Evolutionary conservation across 2,888 invertebrate genomes (phyloP), one percentile per base, ranked within the genome.

Genomic region (Drosophila barbarae): DNA sequence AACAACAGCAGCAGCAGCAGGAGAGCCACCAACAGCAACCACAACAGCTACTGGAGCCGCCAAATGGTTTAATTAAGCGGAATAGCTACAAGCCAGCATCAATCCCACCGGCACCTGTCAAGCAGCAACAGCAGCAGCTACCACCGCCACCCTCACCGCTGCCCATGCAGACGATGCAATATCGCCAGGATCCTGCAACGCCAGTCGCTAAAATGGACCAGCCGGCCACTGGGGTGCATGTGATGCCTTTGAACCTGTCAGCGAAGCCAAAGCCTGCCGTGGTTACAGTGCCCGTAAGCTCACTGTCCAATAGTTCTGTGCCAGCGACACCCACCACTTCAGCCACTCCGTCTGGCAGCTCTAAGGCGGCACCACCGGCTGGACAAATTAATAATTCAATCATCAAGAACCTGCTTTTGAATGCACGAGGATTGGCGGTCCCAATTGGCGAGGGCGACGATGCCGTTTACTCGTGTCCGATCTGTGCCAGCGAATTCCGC

Each of bases 401-500:
- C 38, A 93, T 93, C 60, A 96, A 96, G 89, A 95, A 96, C 87
- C 91, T 96, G 30, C 89, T 96, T 15, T 88, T 95, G 36, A 96
- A 95, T 90, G 92, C 92, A 32, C 92, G 92, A 70, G 90, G 90
- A 18, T 74, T 89, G 61, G 88, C 87, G 2, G 86, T 91, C 18
- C 89, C 91, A 39, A 88, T 91, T 41, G 91, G 90, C 18, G 93
- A 93, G 76, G 92, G 91, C 91, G 74, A 93, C 3, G 91, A 92
- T 71, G 91, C 92, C 5, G 90, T 93, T 68, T 94, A 93, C 88
- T 91, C 93, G 38, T 96, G 96, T 85, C 93, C 93, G 0, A 90
- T 94, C 54, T 97, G 96, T 87, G 93, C 93, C 84, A 94, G 94
- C 85, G 92, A 94, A 30, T 96, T 95, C 85, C 92, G 94, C 85